phyloP scores from a whole-genome alignment of 2,888 invertebrate genomes.

The Drosophila borborema region DNA sequence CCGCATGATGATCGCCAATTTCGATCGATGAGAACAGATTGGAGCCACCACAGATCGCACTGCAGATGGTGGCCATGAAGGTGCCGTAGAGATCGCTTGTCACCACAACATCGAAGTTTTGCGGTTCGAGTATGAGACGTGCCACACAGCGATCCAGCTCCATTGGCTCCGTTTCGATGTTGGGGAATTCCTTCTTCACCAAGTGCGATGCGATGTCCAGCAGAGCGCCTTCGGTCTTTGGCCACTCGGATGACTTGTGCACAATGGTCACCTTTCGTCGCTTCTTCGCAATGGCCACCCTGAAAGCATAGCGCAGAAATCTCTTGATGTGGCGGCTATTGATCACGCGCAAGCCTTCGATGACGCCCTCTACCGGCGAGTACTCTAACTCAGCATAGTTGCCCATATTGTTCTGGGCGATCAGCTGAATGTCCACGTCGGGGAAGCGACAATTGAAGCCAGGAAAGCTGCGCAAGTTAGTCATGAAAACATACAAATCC shows the following conservation, averaged over 20 bases:
- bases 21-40: constrained; percentile 75
- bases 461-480: constrained; percentile 64
- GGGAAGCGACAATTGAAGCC: constrained; percentile 70
- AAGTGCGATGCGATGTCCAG: constrained; percentile 56
- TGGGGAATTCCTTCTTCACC: constrained; percentile 27
- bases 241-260: constrained; percentile 72
- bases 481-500: constrained; percentile 66
- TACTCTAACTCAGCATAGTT: constrained; percentile 79
- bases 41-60: constrained; percentile 77
- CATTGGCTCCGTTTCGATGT: constrained; percentile 64
- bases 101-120: constrained; percentile 72
- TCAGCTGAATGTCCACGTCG: constrained; percentile 65
- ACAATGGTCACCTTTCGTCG: constrained; percentile 71
- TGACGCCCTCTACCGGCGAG: constrained; percentile 77
- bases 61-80: constrained; percentile 69
- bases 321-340: constrained; percentile 36
- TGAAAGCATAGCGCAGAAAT: constrained; percentile 68
- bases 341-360: constrained; percentile 76
- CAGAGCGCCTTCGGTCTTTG: constrained; percentile 66
- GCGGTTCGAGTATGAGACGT: constrained; percentile 60
- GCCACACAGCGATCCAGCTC: constrained; percentile 60
- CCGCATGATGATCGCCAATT: constrained; percentile 72
- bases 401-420: constrained; percentile 77
- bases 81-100: constrained; percentile 77
- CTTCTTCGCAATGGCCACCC: constrained; percentile 42